These are phyloP conservation scores for Macrotus californicus DNA, from an alignment of 2,113 vertebrate species.

Conservation along the genomic window DNA sequence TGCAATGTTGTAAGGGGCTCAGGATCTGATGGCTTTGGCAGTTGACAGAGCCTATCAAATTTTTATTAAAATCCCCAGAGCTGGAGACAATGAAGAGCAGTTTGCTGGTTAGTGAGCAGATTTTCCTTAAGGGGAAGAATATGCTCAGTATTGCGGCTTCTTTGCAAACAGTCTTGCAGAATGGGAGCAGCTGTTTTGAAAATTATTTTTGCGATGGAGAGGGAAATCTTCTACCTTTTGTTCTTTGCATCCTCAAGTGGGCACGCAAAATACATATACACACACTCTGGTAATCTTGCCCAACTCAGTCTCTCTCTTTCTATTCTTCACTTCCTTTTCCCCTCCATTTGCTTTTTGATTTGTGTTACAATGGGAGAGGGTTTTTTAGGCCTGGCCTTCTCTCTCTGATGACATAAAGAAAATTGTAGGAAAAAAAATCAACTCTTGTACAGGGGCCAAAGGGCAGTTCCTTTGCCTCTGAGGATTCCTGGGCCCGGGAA, in stretches of 20 bases:
- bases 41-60: slow-evolving; percentile 48
- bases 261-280: slow-evolving; percentile 1
- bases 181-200: slow-evolving; percentile 48
- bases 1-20: neutral
- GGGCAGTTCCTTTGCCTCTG: neutral
- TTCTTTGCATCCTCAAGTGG: neutral
- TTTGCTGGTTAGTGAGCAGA: slow-evolving; percentile 7
- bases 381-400: neutral
- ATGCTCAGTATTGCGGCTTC: neutral
- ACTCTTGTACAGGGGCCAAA: neutral
- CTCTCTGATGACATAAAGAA: neutral
- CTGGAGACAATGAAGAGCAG: slow-evolving; percentile 30
- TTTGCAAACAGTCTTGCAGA: slow-evolving; percentile 36
- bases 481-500: neutral
- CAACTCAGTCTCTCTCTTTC: neutral
- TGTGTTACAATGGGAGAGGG: neutral
- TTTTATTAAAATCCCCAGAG: slow-evolving; percentile 54
- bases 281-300: neutral
- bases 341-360: neutral
- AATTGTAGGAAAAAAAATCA: neutral
- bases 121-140: slow-evolving; percentile 50
- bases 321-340: neutral
- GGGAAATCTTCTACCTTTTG: slow-evolving; percentile 24
- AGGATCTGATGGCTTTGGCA: slow-evolving; percentile 7
- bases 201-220: slow-evolving; percentile 35